Base-by-base conservation (phyloP, 2,797 vertebrate species). In the Peromyscus eremicus region DNA sequence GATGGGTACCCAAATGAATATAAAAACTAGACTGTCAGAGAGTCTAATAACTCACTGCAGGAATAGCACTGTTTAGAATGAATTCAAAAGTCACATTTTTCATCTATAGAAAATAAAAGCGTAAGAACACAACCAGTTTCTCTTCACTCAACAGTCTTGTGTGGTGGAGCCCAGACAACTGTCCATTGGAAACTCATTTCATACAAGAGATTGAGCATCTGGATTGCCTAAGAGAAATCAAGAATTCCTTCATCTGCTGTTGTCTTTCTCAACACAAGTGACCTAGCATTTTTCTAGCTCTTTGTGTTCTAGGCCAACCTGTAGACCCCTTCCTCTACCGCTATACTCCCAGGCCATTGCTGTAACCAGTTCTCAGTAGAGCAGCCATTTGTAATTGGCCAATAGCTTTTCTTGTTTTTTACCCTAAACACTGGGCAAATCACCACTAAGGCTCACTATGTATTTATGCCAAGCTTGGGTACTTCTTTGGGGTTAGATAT, bases 381-480 rank as follows among this genome's bases (percentile, higher is more conserved):
- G 62, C 37, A 91, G 23, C 37, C 37, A 27, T 71, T 37, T 70
- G 10, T 89, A 76, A 94, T 91, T 77, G 55, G 29, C 46, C 88
- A 91, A 62, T 16, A 46, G 9, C 46, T 70, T 76, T 81, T 12
- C 25, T 81, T 64, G 34, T 66, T 90, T 90, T 89, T 57, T 37
- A 62, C 93, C 83, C 49, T 83, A 83, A 92, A 81, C 68, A 76
- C 85, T 75, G 71, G 32, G n/a, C 66, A 60, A n/a, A 80, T 46
- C 80, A 88, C 64, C 49, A 68, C 62, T 32, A 34, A 17, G 17
- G 0, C 34, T 46, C 34, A 17, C 40, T 17, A 32, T 87, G 89
- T 68, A 32, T 85, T 85, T 89, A 89, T 87, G 25, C 68, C 27
- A 46, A 40, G 55, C 77, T 29, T 88, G n/a, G 70, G 16, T 29